Base-by-base conservation (phyloP, 2,888 invertebrate genomes). In the Cinara cedri region DNA sequence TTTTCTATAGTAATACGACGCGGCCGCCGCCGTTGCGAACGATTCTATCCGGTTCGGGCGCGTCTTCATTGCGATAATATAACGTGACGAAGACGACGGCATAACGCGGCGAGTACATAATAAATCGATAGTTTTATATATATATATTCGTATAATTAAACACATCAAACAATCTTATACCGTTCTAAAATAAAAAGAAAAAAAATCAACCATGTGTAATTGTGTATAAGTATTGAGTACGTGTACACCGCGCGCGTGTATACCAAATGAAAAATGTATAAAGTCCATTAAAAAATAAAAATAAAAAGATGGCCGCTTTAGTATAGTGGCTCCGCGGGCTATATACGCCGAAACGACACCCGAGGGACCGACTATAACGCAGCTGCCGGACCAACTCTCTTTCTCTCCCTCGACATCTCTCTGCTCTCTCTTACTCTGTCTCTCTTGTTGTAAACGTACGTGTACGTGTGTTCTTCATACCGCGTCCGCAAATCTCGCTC, bases 231-330 rank as follows among this genome's bases (percentile, higher is more conserved):
- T n/a, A n/a, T n/a, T n/a, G n/a, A n/a, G n/a, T n/a, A n/a, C n/a
- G n/a, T n/a, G n/a, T n/a, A n/a, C n/a, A n/a, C n/a, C n/a, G n/a
- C n/a, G n/a, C n/a, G 60, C 26, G n/a, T 13, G 57, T 44, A 57
- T 55, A 44, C 6, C 3, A 4, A 51, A 60, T 62, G 19, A 62
- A 72, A 72, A 62, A 72, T 62, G 8, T 72, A 72, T 51, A 49
- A 62, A 72, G 62, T 62, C 49, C 72, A 51, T 72, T 72, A 72
- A 62, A 72, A 72, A 62, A 72, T 49, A 72, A 72, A 72, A 34
- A 66, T 49, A 66, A 66, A 66, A 60, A 72, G 13, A 72, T 62
- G 51, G 62, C 49, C 13, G 51, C 49, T 62, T 72, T 62, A 62
- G 62, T 34, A 49, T 62, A 62, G 62, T 34, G 62, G 19, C 72